phyloP scores from a whole-genome alignment of 2,113 vertebrate species.

The Pithys albifrons region DNA sequence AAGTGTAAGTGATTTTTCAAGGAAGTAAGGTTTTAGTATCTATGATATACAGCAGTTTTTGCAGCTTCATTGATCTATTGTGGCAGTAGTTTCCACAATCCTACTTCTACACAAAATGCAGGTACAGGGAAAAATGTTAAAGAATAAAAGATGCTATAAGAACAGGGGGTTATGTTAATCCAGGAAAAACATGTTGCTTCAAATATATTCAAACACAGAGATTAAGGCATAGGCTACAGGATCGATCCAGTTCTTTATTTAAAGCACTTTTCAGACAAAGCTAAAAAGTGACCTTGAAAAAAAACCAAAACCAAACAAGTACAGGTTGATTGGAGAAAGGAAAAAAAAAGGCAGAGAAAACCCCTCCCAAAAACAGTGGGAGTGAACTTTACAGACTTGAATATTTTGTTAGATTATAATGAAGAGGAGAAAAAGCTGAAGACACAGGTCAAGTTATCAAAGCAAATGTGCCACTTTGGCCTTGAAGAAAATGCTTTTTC shows the following conservation, averaged over 20 bases:
- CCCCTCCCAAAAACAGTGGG: background rate
- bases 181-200: background rate
- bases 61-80: background rate
- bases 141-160: background rate
- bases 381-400: background rate
- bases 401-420: background rate
- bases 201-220: background rate
- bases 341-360: background rate
- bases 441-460: background rate
- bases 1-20: background rate
- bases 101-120: background rate
- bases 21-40: background rate
- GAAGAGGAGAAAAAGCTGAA: background rate
- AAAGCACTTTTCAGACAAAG: background rate
- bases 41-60: background rate
- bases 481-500: background rate
- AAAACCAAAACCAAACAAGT: background rate
- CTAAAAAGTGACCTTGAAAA: background rate
- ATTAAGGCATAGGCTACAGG: background rate
- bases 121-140: background rate
- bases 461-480: background rate
- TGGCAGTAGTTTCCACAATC: background rate
- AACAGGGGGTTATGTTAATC: rapidly evolving
- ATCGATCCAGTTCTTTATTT: background rate
- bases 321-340: background rate